Evolutionary conservation across 1,140 invertebrate genomes (phyloP), one percentile per base, ranked within the genome.

Genomic region (Matsumurasca onukii): DNA sequence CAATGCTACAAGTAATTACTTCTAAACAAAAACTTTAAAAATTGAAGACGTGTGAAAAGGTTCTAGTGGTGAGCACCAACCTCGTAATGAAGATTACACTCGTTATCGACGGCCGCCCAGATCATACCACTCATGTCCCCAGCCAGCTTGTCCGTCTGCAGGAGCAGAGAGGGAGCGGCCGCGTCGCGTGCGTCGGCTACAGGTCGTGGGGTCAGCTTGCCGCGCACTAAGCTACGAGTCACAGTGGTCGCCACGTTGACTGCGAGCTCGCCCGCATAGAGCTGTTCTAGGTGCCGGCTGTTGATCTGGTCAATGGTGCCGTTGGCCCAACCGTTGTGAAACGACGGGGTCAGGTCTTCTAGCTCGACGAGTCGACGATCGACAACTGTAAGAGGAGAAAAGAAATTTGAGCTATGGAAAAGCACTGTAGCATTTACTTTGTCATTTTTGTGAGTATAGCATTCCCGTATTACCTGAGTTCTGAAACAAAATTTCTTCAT

Each of bases 31-130:
- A n/a, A n/a, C n/a, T n/a, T n/a, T n/a, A n/a, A n/a, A n/a, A n/a
- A n/a, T n/a, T n/a, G n/a, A n/a, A n/a, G n/a, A n/a, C n/a, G n/a
- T n/a, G n/a, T n/a, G n/a, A n/a, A n/a, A n/a, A n/a, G n/a, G n/a
- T n/a, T n/a, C n/a, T n/a, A n/a, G n/a, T n/a, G n/a, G n/a, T n/a
- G n/a, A n/a, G n/a, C n/a, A 57, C 76, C 82, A 24, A 95, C 84
- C 77, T 95, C 92, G 74, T 94, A 96, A 75, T 94, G 90, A 0
- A 95, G 78, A 71, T 88, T 87, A 77, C 93, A 96, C 45, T 93
- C 86, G 1, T 85, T 82, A 76, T 95, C 92, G 2, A 96, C 86
- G 0, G 87, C 85, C 39, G 91, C 79, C 93, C 93, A 96, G 15
- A 89, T 88, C 31, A 94, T 31, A 0, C 67, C 67, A 3, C 13